Evolutionary conservation across 2,797 vertebrate species (phyloP).

Genomic region (Cossypha heuglini): DNA sequence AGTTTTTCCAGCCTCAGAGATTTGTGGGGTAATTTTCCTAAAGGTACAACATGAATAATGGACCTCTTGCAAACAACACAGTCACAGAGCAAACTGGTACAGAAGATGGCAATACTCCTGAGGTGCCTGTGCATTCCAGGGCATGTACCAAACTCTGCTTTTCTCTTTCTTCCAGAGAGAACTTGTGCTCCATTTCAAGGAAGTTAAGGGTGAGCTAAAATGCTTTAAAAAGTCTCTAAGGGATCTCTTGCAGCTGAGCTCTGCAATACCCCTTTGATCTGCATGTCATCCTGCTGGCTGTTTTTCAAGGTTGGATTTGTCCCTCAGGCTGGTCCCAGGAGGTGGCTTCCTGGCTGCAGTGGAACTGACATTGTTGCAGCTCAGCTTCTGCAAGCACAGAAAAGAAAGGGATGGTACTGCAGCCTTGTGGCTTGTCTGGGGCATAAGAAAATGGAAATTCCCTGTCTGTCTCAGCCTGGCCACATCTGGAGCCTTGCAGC

Average conservation of each 20-base stretch:
- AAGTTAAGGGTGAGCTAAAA: background rate
- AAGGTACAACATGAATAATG: background rate
- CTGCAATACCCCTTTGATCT: background rate
- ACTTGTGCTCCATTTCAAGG: background rate
- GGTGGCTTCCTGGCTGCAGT: fast-evolving
- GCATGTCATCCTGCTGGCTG: background rate
- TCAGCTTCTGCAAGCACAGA: background rate
- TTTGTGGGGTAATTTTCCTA: background rate
- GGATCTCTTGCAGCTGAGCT: background rate
- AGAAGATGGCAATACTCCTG: background rate
- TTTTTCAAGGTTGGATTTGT: background rate
- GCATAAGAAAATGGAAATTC: background rate
- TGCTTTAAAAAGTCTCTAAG: background rate
- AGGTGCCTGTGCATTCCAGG: background rate
- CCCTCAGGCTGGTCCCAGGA: background rate
- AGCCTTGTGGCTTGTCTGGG: background rate
- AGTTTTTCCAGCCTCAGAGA: background rate
- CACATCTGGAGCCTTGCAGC: background rate
- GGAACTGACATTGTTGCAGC: background rate
- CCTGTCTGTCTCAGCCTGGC: background rate
- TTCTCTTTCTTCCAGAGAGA: background rate
- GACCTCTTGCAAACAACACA: background rate
- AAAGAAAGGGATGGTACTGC: background rate
- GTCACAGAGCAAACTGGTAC: background rate
- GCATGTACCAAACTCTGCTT: background rate